Conservation (phyloP, 1,140 invertebrate species). For the Drosophila dunni region DNA sequence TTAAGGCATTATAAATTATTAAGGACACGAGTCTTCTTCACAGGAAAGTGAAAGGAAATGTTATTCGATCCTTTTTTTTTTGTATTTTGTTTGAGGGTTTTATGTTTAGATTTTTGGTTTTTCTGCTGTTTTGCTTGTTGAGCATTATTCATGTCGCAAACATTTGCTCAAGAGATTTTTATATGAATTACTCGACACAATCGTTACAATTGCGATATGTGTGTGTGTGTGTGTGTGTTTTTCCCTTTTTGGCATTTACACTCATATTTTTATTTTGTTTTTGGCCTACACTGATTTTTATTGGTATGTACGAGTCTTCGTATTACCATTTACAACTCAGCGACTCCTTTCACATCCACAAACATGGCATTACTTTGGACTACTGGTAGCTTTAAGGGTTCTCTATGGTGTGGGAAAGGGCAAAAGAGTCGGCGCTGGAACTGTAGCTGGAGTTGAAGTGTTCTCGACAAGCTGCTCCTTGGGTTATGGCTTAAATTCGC, state of each 20-base stretch:
- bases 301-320: conserved; percentile 43
- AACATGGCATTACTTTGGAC: neutral
- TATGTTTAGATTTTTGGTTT: neutral
- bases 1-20: conserved; percentile 51
- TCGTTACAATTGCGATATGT: conserved; percentile 31
- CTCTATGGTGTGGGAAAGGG: neutral
- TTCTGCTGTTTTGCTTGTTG: neutral
- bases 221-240: no score
- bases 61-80: neutral
- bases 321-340: conserved; percentile 73
- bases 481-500: conserved; percentile 56
- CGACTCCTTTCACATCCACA: neutral
- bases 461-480: conserved; percentile 33
- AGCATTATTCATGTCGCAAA: conserved; percentile 66
- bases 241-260: conserved; percentile 11
- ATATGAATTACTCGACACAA: conserved; percentile 70
- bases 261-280: conserved; percentile 30
- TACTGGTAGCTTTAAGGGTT: conserved; percentile 3
- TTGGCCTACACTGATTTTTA: conserved; percentile 72
- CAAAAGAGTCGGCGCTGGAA: neutral
- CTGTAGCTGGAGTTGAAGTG: neutral
- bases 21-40: conserved; percentile 5
- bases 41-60: conserved; percentile 19
- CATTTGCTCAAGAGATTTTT: conserved; percentile 80
- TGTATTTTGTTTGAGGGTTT: neutral